Conservation (phyloP, 1,140 invertebrate species). For the Drosophila repletoides region DNA sequence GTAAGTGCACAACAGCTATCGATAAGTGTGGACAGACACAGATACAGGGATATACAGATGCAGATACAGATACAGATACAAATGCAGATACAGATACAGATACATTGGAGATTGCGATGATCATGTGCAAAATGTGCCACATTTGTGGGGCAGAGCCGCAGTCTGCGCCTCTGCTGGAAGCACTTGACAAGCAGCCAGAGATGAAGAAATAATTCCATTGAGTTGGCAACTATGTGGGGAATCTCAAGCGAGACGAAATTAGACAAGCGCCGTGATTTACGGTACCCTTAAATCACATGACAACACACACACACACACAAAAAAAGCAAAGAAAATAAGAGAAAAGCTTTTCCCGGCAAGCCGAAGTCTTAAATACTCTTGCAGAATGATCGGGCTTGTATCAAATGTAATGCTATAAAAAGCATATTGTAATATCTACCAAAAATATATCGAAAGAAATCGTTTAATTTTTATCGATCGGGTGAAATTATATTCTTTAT, state of each 20-base stretch:
- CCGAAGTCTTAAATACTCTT: no score
- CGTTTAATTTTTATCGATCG: no score
- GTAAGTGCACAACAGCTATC: slow-evolving; percentile 3
- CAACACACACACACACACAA: slow-evolving; percentile 29
- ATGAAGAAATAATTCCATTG: slow-evolving; percentile 78
- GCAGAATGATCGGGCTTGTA: no score
- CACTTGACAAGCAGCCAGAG: slow-evolving; percentile 59
- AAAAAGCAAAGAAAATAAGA: no score
- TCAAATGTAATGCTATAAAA: no score
- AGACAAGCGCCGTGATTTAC: slow-evolving; percentile 78
- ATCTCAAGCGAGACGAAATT: slow-evolving; percentile 77
- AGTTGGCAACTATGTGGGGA: slow-evolving; percentile 71
- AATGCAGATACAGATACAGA: slow-evolving; percentile 13
- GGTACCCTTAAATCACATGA: slow-evolving; percentile 78
- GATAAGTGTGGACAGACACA: slow-evolving; percentile 5
- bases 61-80: slow-evolving; percentile 37
- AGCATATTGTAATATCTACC: no score
- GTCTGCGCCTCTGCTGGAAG: slow-evolving; percentile 39
- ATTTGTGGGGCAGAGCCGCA: slow-evolving; percentile 23
- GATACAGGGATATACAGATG: slow-evolving; percentile 21
- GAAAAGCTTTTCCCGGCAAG: no score
- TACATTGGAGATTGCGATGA: slow-evolving; percentile 46
- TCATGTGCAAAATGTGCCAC: slow-evolving; percentile 57
- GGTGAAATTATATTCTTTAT: no score
- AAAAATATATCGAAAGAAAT: no score